Base-by-base conservation (phyloP, 2,797 vertebrate genomes). In the Chromobotia macracanthus region DNA sequence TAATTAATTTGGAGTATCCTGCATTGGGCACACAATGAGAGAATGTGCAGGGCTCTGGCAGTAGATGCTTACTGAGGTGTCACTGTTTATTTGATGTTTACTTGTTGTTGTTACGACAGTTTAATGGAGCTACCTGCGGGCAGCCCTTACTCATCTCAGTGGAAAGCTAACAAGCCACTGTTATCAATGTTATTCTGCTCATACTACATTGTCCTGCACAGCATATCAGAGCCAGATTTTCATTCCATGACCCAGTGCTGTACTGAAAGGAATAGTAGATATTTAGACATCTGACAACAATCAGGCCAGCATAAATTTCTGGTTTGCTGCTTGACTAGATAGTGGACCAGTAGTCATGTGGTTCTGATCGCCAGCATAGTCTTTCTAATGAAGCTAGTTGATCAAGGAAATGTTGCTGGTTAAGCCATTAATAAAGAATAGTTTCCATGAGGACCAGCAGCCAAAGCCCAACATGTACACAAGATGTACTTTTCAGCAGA, bases 71-170 rank as follows among this genome's bases (percentile, higher is more conserved):
- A 65, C 55, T 72, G 65, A 31, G 80, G 77, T 86, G 84, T 85
- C 86, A 86, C 80, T 79, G 38, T 75, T 84, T 85, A 77, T 86
- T 84, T 86, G 68, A 82, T 78, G 74, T 78, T 77, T 87, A 81
- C 81, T 79, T 80, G 78, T 83, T 85, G 81, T 75, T 86, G 80
- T 88, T 87, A 76, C 80, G 83, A 86, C 83, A 86, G 73, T 80
- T 86, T 87, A 89, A 88, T 86, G 73, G 76, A 88, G 86, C 88
- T 87, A 89, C 88, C 86, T 86, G 88, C 84, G 77, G 80, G 60
- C 31, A 51, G 69, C 65, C 25, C 77, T 65, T 79, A 84, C 79
- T 84, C 81, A 84, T 83, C 83, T 75, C 76, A 67, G 68, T 70
- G 67, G 69, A 76, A 80, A 75, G 75, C 71, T 85, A 85, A 84